These are phyloP conservation scores for Palloptera scutellata DNA, from an alignment of 2,888 invertebrate species.

Conservation along the genomic window DNA sequence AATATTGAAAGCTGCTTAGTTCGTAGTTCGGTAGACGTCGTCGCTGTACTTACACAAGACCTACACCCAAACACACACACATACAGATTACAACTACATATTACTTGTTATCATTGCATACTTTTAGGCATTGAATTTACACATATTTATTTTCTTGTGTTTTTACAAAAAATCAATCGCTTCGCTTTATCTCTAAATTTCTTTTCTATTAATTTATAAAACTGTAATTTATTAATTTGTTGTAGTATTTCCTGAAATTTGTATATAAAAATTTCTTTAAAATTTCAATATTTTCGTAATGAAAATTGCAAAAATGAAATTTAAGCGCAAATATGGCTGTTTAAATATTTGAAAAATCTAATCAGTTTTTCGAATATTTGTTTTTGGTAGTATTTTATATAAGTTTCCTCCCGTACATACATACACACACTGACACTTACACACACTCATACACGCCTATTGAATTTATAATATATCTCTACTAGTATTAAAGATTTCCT, in stretches of 20 bases:
- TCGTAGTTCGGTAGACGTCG: no score
- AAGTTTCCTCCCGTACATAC: constrained; percentile 37
- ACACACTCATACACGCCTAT: no score
- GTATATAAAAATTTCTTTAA: constrained; percentile 16
- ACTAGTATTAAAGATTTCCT: no score
- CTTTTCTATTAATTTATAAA: constrained; percentile 21
- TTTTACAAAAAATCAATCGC: no score
- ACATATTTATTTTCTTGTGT: background rate
- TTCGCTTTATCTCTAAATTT: background rate
- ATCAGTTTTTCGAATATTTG: constrained; percentile 48
- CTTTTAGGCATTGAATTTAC: constrained; percentile 12
- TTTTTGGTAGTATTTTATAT: constrained; percentile 46
- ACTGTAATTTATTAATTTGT: constrained; percentile 6
- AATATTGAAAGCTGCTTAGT: no score
- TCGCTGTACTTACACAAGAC: no score
- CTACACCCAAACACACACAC: no score
- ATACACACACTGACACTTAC: no score
- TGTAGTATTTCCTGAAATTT: no score
- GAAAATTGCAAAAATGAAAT: constrained; percentile 64
- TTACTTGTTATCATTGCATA: constrained; percentile 14
- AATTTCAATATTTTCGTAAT: constrained; percentile 39
- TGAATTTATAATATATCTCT: no score
- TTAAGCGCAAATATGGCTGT: constrained; percentile 64
- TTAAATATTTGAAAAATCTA: constrained; percentile 62
- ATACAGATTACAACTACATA: background rate